Evolutionary conservation across 2,888 invertebrate genomes (phyloP).

Genomic region (Parelbella ahira): DNA sequence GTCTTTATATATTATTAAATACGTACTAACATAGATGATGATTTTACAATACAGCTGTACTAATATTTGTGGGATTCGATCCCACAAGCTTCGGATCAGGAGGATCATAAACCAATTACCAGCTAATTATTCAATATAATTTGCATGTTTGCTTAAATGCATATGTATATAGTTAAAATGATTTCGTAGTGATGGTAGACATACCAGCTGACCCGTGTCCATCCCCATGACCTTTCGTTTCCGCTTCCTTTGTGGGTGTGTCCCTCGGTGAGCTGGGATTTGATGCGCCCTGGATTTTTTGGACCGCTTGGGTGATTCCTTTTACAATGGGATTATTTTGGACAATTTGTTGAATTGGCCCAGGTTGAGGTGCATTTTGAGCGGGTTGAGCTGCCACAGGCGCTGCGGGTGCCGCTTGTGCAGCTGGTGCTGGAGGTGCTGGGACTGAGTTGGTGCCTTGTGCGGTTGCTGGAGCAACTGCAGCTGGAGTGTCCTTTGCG

Average conservation of each 20-base stretch:
- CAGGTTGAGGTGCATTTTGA: conserved; percentile 17
- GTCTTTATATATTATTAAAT: too few species aligned
- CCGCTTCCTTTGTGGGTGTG: too few species aligned
- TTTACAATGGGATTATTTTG: conserved; percentile 48
- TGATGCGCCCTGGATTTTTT: conserved; percentile 44
- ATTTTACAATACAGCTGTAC: too few species aligned
- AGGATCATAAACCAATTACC: too few species aligned
- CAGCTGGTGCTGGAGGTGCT: conserved; percentile 15
- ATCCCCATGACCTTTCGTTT: conserved; percentile 32
- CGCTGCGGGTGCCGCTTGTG: conserved; percentile 17
- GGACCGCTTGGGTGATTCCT: conserved; percentile 45
- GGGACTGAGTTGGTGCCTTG: conserved; percentile 11
- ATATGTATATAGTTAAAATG: too few species aligned
- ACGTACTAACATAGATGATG: too few species aligned
- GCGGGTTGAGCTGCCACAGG: conserved; percentile 20
- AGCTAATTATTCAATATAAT: too few species aligned
- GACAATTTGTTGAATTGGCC: conserved; percentile 47
- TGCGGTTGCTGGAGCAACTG: background rate
- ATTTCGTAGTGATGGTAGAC: too few species aligned
- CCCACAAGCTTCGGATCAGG: too few species aligned
- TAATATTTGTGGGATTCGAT: too few species aligned
- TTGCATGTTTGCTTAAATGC: too few species aligned
- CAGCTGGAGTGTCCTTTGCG: conserved; percentile 1
- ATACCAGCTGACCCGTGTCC: conserved; percentile 24
- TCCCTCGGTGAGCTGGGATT: conserved; percentile 49